Evolutionary conservation across 2,797 vertebrate species (phyloP).

Genomic region (Notoglanidium macrostoma): DNA sequence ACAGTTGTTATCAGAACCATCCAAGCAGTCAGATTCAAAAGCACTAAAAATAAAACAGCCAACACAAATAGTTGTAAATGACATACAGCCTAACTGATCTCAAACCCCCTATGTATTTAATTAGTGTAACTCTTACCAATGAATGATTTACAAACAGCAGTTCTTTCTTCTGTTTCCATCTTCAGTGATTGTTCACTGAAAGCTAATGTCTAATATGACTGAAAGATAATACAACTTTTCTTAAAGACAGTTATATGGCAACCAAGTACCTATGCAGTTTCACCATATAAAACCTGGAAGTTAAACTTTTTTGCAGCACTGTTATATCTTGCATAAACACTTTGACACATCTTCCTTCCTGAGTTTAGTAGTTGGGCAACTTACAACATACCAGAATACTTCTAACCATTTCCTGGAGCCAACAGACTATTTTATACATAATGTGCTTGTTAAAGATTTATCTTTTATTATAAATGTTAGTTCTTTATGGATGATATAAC

Average conservation of each 20-base stretch:
- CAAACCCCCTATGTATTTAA: background rate
- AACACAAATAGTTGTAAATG: background rate
- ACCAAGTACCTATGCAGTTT: background rate
- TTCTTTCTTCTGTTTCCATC: conserved; percentile 38
- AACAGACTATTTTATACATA: background rate
- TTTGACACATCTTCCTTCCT: conserved; percentile 44
- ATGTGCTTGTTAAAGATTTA: background rate
- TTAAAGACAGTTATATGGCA: background rate
- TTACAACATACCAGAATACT: background rate
- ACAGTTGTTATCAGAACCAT: conserved; percentile 45
- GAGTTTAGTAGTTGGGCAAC: conserved; percentile 42
- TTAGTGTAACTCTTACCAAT: conserved; percentile 34
- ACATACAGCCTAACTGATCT: background rate
- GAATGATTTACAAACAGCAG: conserved; percentile 30
- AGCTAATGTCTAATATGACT: background rate
- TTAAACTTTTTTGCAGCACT: background rate
- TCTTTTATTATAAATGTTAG: background rate
- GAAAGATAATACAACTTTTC: background rate
- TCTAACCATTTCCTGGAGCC: background rate
- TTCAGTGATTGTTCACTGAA: background rate
- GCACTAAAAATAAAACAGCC: conserved; percentile 33
- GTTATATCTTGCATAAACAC: conserved; percentile 28
- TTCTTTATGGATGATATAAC: background rate
- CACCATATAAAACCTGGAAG: background rate
- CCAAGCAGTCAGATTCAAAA: conserved; percentile 49